These are phyloP conservation scores for Poecile atricapillus DNA, from an alignment of 2,113 vertebrate species.

Conservation along the genomic window DNA sequence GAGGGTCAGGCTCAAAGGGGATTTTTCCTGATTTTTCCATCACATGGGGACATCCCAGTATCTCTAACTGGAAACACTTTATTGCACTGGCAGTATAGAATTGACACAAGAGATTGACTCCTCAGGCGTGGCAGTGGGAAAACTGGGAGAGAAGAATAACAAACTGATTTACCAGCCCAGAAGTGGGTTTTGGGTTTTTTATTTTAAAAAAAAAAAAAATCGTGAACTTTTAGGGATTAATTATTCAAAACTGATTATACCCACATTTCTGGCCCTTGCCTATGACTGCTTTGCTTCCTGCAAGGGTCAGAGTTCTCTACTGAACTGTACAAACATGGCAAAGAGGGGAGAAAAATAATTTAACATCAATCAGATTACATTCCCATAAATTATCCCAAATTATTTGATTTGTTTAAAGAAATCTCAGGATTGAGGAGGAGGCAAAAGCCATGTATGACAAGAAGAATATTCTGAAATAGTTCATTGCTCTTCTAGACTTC, in stretches of 20 bases:
- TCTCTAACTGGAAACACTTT: neutral
- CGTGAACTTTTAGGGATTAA: neutral
- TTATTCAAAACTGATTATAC: neutral
- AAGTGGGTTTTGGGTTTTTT: neutral
- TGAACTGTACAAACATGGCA: neutral
- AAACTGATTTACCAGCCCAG: neutral
- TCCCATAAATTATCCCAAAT: neutral
- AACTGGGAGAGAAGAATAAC: neutral
- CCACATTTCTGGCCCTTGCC: neutral
- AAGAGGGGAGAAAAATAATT: neutral
- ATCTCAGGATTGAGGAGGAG: neutral
- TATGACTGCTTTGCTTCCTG: neutral
- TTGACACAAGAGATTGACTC: neutral
- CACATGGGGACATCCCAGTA: accelerated
- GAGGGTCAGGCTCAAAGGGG: neutral
- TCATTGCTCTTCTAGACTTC: neutral
- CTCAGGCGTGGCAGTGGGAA: neutral
- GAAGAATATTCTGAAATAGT: neutral
- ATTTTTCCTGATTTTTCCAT: neutral
- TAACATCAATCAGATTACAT: neutral
- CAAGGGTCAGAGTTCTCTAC: neutral
- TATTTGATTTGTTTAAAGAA: neutral
- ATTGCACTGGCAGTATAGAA: neutral
- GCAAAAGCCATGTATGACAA: neutral
- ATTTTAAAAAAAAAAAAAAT: too few relatives aligned